phyloP scores from a whole-genome alignment of 2,888 invertebrate species.

The Phyllotreta cruciferae region DNA sequence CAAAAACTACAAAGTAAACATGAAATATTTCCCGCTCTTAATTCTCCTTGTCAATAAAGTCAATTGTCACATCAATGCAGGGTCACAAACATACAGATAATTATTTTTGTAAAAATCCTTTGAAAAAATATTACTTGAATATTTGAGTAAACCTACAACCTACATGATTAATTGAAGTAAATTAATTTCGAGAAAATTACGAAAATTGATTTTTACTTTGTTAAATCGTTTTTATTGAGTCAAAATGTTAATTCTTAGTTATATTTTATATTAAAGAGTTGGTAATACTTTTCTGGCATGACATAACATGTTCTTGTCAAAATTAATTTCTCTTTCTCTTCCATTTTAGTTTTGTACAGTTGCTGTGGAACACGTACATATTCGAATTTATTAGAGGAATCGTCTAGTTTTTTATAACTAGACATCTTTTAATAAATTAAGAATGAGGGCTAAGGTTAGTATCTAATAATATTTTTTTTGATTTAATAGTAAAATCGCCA shows the following conservation, averaged over 20 bases:
- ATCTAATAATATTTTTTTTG: conserved; percentile 42
- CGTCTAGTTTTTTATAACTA: conserved; percentile 48
- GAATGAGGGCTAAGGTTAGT: conserved; percentile 65
- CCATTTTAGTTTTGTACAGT: conserved; percentile 37
- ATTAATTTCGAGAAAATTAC: no score
- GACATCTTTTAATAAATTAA: conserved; percentile 46
- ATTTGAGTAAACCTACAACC: no score
- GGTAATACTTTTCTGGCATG: neutral
- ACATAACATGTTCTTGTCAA: conserved; percentile 7
- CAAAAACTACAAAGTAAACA: no score
- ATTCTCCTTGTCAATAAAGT: no score
- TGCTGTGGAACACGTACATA: conserved; percentile 35
- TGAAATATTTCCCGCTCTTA: no score
- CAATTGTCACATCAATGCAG: no score
- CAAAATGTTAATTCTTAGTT: neutral
- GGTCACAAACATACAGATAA: no score
- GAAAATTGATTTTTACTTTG: no score
- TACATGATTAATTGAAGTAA: no score
- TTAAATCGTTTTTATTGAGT: no score
- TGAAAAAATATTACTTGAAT: no score
- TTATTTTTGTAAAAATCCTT: no score
- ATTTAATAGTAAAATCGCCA: neutral
- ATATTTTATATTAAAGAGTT: neutral
- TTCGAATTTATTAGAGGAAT: conserved; percentile 47
- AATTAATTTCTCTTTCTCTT: conserved; percentile 27